Conservation (phyloP, 37 sponge, comb jelly and placozoan species). For the Halichondria panicea region DNA sequence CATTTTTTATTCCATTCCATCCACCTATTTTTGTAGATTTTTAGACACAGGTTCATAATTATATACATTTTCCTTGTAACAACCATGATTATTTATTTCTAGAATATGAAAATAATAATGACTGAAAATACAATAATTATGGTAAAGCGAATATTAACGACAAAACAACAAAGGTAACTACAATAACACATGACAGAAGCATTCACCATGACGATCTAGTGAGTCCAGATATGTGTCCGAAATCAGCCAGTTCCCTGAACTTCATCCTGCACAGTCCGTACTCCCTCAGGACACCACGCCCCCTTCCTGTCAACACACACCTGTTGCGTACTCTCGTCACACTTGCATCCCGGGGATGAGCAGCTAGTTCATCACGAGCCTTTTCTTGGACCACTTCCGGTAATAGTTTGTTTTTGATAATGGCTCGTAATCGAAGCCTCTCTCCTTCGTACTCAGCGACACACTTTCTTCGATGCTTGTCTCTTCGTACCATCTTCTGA, state of each 20-base stretch:
- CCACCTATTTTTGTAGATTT: no score
- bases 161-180: not conserved
- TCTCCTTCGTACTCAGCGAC: slow-evolving; percentile 56
- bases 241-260: slow-evolving; percentile 71
- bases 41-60: no score
- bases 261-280: slow-evolving; percentile 63
- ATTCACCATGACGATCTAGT: slow-evolving; percentile 72
- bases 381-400: slow-evolving; percentile 51
- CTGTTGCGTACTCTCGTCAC: slow-evolving; percentile 69
- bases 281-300: slow-evolving; percentile 53
- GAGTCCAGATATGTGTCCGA: slow-evolving; percentile 59
- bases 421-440: slow-evolving; percentile 44
- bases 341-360: slow-evolving; percentile 61
- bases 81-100: no score
- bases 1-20: no score
- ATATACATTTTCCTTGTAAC: no score
- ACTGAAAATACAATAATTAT: not conserved
- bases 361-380: slow-evolving; percentile 39
- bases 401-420: slow-evolving; percentile 45
- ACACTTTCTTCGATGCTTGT: slow-evolving; percentile 49
- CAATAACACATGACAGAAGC: not conserved
- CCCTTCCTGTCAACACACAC: slow-evolving; percentile 74
- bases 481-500: slow-evolving; percentile 52
- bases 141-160: not conserved
- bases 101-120: no score